A percentile compares a stretch with the other conserved stretches of the same genome.
phyloP scores from a whole-genome alignment of 2,797 vertebrate genomes.

The Tragelaphus eurycerus region DNA sequence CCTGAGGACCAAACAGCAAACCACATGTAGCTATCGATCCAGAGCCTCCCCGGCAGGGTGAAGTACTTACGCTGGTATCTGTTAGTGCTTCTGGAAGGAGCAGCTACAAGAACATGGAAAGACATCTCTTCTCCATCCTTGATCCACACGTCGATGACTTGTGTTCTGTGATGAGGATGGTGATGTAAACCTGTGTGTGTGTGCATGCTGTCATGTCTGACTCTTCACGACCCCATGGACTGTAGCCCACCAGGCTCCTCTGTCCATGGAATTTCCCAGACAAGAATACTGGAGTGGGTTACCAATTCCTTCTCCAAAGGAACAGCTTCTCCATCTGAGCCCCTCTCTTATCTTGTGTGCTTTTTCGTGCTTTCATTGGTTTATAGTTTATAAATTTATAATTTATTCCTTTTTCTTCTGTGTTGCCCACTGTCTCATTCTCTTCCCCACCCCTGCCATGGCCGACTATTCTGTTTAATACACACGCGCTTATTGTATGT shows the following conservation, averaged over 20 bases:
- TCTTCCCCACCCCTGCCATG: not conserved
- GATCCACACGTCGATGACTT: not conserved
- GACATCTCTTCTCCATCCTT: not conserved
- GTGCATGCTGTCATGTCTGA: not conserved
- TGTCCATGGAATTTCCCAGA: not conserved
- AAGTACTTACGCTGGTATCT: not conserved
- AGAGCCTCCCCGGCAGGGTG: not conserved
- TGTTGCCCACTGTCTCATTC: not conserved
- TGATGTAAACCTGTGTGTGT: not conserved
- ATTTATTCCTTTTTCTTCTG: not conserved
- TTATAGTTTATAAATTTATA: not conserved
- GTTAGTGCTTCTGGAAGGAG: not conserved
- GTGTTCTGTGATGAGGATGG: not conserved
- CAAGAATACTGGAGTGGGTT: not conserved
- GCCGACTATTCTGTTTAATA: not conserved
- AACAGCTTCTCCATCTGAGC: not conserved
- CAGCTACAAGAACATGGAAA: not conserved
- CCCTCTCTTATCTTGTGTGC: not conserved
- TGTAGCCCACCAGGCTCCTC: not conserved
- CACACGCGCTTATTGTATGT: not conserved
- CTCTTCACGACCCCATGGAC: not conserved
- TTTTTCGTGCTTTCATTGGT: not conserved
- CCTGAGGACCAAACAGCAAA: not conserved
- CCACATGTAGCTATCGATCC: not conserved
- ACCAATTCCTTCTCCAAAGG: not conserved